Evolutionary conservation across 2,888 invertebrate genomes (phyloP).

Genomic region (Pandemis heparana): DNA sequence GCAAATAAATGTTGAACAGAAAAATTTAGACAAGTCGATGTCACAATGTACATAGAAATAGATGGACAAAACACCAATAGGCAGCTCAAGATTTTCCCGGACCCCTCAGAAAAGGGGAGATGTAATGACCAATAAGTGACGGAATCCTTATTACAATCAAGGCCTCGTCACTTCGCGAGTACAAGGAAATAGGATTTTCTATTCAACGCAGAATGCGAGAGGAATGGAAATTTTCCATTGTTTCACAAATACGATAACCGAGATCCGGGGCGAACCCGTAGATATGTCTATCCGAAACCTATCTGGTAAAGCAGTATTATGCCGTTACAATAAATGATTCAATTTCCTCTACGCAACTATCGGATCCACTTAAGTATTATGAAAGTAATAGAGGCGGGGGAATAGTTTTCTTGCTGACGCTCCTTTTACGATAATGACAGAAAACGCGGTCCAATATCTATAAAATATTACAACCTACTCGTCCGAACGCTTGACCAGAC

Average conservation of each 20-base stretch:
- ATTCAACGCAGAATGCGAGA: constrained; percentile 34
- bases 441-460: constrained; percentile 84
- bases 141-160: constrained; percentile 41
- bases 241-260: constrained; percentile 42
- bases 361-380: constrained; percentile 85
- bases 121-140: constrained; percentile 42
- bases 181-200: constrained; percentile 40
- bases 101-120: constrained; percentile 19
- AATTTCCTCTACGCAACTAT: constrained; percentile 83
- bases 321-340: constrained; percentile 84
- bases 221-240: constrained; percentile 42
- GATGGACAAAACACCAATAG: background rate
- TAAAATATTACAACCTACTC: constrained; percentile 75
- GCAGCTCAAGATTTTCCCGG: constrained; percentile 9
- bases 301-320: constrained; percentile 81
- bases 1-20: background rate
- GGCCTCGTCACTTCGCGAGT: constrained; percentile 32
- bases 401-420: constrained; percentile 85
- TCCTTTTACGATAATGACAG: constrained; percentile 85
- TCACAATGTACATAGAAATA: background rate
- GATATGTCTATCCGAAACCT: constrained; percentile 61
- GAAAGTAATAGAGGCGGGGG: constrained; percentile 81
- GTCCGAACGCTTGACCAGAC: constrained; percentile 55
- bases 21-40: background rate
- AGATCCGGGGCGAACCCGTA: constrained; percentile 29